These are phyloP conservation scores for Malacoraja senta DNA, from an alignment of 2,797 vertebrate species.

Conservation along the genomic window DNA sequence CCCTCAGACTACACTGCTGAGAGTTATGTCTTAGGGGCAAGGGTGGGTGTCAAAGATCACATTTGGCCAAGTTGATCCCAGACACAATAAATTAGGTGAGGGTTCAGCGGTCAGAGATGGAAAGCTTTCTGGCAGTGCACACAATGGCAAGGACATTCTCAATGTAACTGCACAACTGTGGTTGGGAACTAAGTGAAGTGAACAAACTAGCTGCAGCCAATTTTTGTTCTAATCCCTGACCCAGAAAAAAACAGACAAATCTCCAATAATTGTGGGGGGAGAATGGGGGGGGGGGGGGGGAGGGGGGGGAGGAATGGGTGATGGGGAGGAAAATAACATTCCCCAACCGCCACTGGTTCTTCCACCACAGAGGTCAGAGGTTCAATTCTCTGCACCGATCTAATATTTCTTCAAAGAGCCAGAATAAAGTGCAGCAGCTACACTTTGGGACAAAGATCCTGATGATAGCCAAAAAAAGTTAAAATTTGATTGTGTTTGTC, in stretches of 20 bases:
- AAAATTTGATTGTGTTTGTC: neutral
- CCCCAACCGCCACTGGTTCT: neutral
- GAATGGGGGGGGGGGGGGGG: neutral
- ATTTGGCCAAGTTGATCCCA: neutral
- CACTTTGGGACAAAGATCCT: neutral
- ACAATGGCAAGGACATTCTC: neutral
- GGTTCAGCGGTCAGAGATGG: neutral
- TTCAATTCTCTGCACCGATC: neutral
- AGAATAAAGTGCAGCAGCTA: slow-evolving; percentile 1
- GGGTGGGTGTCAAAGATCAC: neutral
- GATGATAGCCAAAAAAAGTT: neutral
- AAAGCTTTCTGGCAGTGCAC: neutral
- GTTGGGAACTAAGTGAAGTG: neutral
- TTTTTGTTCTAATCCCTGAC: neutral
- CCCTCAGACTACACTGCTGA: neutral
- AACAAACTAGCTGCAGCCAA: neutral
- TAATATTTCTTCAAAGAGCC: neutral
- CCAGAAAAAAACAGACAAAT: neutral
- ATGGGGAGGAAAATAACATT: too few relatives aligned
- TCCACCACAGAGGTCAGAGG: neutral
- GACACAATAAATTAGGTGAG: slow-evolving; percentile 3
- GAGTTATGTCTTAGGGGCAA: neutral
- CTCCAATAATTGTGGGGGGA: neutral
- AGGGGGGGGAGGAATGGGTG: neutral
- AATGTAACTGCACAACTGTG: neutral